A percentile compares a stretch with the other conserved stretches of the same genome.
These are phyloP conservation scores for Mylabris sibirica DNA, from an alignment of 2,888 invertebrate species.

Conservation along the genomic window DNA sequence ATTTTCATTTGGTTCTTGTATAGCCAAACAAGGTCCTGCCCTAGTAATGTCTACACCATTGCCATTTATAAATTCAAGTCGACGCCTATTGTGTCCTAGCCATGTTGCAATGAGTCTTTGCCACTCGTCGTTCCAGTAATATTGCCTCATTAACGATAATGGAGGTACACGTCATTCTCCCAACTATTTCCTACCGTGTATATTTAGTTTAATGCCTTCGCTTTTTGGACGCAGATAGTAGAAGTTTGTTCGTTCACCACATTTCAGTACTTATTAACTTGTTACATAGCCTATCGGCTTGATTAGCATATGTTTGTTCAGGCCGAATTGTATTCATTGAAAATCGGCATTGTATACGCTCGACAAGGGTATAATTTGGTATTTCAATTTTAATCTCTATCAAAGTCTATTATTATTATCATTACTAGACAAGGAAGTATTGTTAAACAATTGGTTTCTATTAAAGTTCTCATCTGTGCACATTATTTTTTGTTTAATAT, in stretches of 20 bases:
- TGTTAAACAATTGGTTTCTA: neutral
- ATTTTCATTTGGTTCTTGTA: neutral
- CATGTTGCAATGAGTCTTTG: neutral
- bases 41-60: neutral
- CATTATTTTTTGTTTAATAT: neutral
- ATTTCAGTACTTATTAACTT: conserved; percentile 28
- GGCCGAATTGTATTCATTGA: neutral
- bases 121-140: conserved; percentile 21
- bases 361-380: neutral
- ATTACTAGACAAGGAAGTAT: no score
- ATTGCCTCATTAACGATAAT: conserved; percentile 31
- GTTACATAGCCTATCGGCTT: conserved; percentile 10
- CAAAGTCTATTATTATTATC: no score
- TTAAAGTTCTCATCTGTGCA: no score
- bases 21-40: neutral
- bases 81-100: conserved; percentile 18
- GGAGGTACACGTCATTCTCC: conserved; percentile 10
- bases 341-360: neutral
- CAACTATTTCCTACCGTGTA: neutral
- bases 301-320: conserved; percentile 23
- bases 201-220: neutral
- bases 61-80: conserved; percentile 13
- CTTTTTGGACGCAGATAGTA: neutral
- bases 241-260: conserved; percentile 9
- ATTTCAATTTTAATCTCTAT: neutral